Base-by-base conservation (phyloP, 1,140 invertebrate genomes). In the Harpegnathos saltator region DNA sequence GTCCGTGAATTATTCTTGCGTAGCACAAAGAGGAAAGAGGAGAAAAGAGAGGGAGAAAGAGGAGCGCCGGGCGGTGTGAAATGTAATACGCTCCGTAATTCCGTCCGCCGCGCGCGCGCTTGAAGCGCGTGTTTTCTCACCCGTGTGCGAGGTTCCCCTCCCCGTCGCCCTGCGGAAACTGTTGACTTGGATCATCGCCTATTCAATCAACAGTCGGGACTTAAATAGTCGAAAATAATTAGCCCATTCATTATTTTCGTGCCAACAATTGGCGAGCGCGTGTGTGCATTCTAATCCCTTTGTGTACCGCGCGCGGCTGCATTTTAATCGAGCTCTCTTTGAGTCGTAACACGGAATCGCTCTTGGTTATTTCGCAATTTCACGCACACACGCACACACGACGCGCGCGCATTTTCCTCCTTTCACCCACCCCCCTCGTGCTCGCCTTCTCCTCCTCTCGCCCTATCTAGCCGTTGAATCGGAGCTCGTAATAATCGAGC, bases 401-500 rank as follows among this genome's bases (percentile, higher is more conserved):
- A 12, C n/a, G n/a, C 26, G 63, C n/a, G 15, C 44, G 61, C 48
- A 61, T 56, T 56, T 26, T 33, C 29, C 29, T 33, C 5, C 29
- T 33, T 33, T 33, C 5, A n/a, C 29, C 29, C 29, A 33, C n/a
- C n/a, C n/a, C n/a, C n/a, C n/a, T n/a, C n/a, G n/a, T 19, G 63
- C n/a, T 9, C 44, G 61, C n/a, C n/a, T 74, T 48, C 11, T n/a
- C 3, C 11, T 3, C 3, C 4, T 24, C 7, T 33, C 7, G 1
- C 33, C 7, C 33, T 7, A 26, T 74, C 24, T n/a, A 44, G 33
- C 62, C 11, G 62, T 17, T 19, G 44, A 61, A 59, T n/a, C n/a
- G n/a, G 5, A 29, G 12, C 69, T 69, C 38, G 33, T 84, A 85
- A 87, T 66, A 83, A 78, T 78, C 38, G 38, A 9, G 3, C 38